These are phyloP conservation scores for Mus musculus DNA, from an alignment of 2,113 vertebrate genomes.

Conservation along the genomic window DNA sequence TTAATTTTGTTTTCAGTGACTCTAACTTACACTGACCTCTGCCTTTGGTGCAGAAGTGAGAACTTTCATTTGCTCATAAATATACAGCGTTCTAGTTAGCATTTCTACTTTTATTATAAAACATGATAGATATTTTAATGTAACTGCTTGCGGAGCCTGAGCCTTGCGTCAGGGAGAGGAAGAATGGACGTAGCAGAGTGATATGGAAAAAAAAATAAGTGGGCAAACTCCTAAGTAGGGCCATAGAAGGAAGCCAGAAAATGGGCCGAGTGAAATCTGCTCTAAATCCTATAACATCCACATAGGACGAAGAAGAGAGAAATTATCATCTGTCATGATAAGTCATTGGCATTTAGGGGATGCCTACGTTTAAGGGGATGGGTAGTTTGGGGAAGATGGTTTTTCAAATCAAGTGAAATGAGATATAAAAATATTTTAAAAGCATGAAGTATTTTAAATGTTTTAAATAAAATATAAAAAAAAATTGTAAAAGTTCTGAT, in stretches of 20 bases:
- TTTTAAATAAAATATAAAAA: no score
- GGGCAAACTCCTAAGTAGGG: accelerated
- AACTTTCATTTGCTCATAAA: background rate
- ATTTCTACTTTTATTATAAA: background rate
- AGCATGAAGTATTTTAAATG: no score
- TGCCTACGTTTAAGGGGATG: no score
- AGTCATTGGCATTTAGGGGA: no score
- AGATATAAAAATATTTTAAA: background rate
- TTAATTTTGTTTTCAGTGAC: background rate
- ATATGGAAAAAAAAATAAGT: background rate
- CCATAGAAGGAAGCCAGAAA: background rate
- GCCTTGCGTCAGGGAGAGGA: background rate
- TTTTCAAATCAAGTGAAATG: background rate
- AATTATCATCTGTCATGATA: no score
- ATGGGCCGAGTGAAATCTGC: background rate
- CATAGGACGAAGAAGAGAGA: no score
- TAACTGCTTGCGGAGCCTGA: background rate
- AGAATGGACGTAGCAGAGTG: background rate
- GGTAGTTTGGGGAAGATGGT: no score
- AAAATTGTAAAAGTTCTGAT: accelerated
- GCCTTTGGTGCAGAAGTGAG: background rate
- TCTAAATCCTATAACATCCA: no score
- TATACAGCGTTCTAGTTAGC: background rate
- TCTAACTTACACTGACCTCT: background rate
- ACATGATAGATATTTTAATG: background rate